These are phyloP conservation scores for Calonectris borealis DNA, from an alignment of 2,113 vertebrate species.

Conservation along the genomic window DNA sequence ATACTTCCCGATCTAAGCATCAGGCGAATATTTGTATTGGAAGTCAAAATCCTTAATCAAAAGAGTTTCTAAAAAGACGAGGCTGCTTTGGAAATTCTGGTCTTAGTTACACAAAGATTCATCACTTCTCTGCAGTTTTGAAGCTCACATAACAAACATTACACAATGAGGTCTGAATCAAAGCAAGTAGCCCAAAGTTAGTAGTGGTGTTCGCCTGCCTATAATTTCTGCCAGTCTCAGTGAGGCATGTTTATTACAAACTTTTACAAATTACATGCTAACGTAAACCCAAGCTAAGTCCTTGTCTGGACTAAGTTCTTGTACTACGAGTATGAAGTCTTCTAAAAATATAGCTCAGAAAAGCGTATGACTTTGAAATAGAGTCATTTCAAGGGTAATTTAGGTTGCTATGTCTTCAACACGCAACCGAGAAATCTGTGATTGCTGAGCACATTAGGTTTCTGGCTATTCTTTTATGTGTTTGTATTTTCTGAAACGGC, in stretches of 20 bases:
- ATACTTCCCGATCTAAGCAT: neutral
- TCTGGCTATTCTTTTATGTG: neutral
- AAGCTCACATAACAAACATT: neutral
- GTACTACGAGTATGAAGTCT: neutral
- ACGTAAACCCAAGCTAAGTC: slow-evolving; percentile 28
- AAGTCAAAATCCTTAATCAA: slow-evolving; percentile 5
- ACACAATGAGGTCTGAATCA: slow-evolving; percentile 4
- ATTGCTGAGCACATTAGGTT: neutral
- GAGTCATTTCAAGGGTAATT: neutral
- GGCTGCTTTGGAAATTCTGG: slow-evolving; percentile 2
- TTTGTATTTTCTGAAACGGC: neutral
- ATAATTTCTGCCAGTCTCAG: slow-evolving; percentile 9
- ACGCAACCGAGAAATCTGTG: neutral
- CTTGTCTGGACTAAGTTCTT: slow-evolving; percentile 16
- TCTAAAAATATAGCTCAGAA: slow-evolving; percentile 26
- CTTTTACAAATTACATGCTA: slow-evolving; percentile 61
- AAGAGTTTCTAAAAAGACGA: neutral
- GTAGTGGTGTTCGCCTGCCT: slow-evolving; percentile 14
- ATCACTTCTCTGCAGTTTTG: neutral
- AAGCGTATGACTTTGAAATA: neutral
- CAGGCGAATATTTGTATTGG: slow-evolving; percentile 4
- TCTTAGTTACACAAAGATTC: neutral
- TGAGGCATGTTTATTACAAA: slow-evolving; percentile 32
- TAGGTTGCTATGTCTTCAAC: slow-evolving; percentile 1
- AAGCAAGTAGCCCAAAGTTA: slow-evolving; percentile 15